Evolutionary conservation across 2,888 invertebrate genomes (phyloP).

Genomic region (Ptychoptera contaminata): DNA sequence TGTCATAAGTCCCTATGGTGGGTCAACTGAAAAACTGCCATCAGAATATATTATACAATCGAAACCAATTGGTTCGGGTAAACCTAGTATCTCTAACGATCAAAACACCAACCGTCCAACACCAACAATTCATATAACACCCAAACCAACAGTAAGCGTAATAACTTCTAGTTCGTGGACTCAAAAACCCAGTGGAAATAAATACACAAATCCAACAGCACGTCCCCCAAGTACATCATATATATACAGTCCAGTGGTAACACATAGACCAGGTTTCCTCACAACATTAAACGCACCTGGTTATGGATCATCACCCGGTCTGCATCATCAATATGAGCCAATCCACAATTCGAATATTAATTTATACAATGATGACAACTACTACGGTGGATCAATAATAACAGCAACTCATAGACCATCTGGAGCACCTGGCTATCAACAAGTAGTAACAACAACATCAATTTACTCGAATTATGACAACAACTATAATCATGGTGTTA

Average conservation of each 20-base stretch:
- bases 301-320: neutral
- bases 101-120: slow-evolving; percentile 34
- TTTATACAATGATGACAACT: neutral
- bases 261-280: slow-evolving; percentile 17
- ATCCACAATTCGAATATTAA: too few species aligned
- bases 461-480: slow-evolving; percentile 16
- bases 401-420: slow-evolving; percentile 13
- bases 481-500: neutral
- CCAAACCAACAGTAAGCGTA: slow-evolving; percentile 39
- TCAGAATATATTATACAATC: slow-evolving; percentile 27
- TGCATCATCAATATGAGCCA: too few species aligned
- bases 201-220: slow-evolving; percentile 10
- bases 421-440: neutral
- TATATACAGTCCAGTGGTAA: slow-evolving; percentile 22
- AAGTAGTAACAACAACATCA: slow-evolving; percentile 13
- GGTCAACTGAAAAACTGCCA: slow-evolving; percentile 35
- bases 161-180: slow-evolving; percentile 17
- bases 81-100: too few species aligned
- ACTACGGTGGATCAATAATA: slow-evolving; percentile 14
- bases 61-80: too few species aligned
- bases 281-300: neutral
- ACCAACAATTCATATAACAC: slow-evolving; percentile 50
- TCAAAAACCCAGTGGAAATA: slow-evolving; percentile 11
- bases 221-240: slow-evolving; percentile 31
- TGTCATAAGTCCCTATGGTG: slow-evolving; percentile 1